Percentiles rank a stretch among this genome's conserved stretches.
Conservation (phyloP, 2,888 invertebrate genomes). For the Ochropacha duplaris region DNA sequence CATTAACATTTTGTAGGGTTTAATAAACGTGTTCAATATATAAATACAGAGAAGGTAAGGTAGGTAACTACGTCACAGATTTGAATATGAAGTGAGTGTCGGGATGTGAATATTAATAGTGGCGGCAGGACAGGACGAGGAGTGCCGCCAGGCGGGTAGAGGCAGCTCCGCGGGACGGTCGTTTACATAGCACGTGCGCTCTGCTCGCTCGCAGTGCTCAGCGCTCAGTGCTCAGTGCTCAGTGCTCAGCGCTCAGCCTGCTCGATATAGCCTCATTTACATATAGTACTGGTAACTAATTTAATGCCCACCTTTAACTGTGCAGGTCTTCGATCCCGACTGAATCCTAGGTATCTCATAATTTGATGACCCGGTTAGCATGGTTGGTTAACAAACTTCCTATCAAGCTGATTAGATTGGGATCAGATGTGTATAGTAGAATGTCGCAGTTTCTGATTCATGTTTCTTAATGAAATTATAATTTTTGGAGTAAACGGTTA, state of each 20-base stretch:
- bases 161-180: neutral
- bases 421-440: too few relatives aligned
- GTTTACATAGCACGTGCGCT: neutral
- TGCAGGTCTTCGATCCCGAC: too few relatives aligned
- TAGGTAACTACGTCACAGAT: neutral
- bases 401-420: too few relatives aligned
- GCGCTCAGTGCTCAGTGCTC: neutral
- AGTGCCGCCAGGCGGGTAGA: neutral
- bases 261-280: neutral
- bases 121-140: too few relatives aligned
- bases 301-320: neutral
- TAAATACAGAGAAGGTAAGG: too few relatives aligned
- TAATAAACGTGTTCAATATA: neutral
- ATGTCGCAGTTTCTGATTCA: too few relatives aligned
- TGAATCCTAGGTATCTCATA: too few relatives aligned
- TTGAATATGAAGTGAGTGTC: conserved; percentile 1
- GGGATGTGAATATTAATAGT: conserved; percentile 1
- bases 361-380: too few relatives aligned
- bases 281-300: neutral
- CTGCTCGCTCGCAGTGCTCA: neutral
- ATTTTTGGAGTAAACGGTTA: too few relatives aligned
- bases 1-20: neutral
- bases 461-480: too few relatives aligned
- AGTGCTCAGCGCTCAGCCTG: neutral
- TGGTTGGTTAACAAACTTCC: too few relatives aligned